phyloP scores from a whole-genome alignment of 2,888 invertebrate genomes.

The Lycia hirtaria region DNA sequence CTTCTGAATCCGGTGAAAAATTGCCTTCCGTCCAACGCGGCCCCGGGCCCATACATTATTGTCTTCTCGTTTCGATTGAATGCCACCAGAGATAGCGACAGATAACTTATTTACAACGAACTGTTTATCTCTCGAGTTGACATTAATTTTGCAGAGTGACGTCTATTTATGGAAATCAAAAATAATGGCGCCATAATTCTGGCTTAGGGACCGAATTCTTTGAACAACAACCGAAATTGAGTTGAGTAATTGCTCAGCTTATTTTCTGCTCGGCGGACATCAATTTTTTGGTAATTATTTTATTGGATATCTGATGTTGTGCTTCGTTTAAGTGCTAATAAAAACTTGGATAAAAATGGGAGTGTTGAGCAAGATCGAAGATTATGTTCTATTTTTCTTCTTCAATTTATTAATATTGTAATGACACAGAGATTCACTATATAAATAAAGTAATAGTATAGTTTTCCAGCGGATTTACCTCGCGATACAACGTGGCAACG shows the following conservation, averaged over 20 bases:
- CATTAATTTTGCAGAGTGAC: conserved; percentile 37
- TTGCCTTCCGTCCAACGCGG: conserved; percentile 68
- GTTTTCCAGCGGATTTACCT: too few relatives aligned
- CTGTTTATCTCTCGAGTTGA: conserved; percentile 52
- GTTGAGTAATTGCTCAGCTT: conserved; percentile 30
- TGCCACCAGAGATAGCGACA: conserved; percentile 64
- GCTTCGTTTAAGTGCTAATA: not conserved
- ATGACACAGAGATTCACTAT: too few relatives aligned
- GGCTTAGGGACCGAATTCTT: conserved; percentile 31
- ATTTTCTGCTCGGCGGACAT: conserved; percentile 24
- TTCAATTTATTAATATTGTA: too few relatives aligned
- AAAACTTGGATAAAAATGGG: not conserved
- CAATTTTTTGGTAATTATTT: conserved; percentile 30
- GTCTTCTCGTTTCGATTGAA: conserved; percentile 69
- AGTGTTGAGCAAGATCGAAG: not conserved
- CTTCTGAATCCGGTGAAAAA: conserved; percentile 79
- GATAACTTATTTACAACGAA: conserved; percentile 71
- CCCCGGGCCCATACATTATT: conserved; percentile 70
- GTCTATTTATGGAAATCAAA: conserved; percentile 35
- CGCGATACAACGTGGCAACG: too few relatives aligned
- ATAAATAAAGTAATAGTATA: too few relatives aligned
- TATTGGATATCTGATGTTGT: conserved; percentile 15
- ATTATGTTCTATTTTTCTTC: too few relatives aligned
- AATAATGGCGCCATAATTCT: conserved; percentile 34
- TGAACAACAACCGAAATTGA: conserved; percentile 31